Evolutionary conservation across 2,113 vertebrate genomes (phyloP), one percentile per base, ranked within the genome.

Genomic region (Serilophus lunatus): DNA sequence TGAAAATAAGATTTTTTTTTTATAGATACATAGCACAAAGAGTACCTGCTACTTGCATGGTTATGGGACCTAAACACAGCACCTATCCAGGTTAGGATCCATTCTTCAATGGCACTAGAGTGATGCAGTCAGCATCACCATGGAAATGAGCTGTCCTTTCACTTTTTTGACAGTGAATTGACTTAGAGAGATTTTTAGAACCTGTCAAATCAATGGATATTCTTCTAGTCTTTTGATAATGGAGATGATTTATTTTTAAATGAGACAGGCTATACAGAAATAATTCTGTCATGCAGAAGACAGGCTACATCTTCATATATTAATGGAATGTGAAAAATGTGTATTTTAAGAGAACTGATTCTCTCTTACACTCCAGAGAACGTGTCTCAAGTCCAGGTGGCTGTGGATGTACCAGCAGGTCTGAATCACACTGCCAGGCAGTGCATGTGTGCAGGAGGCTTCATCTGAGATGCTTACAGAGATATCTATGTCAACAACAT

Each of bases 91-190:
- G 65, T 61, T 71, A 86, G 93, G 94, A 96, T 95, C 74, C 49
- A 96, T 92, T 92, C 93, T 96, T 97, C 91, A 93, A 28, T 83
- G 92, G 83, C 82, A 95, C 90, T 89, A 68, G 63, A 72, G 54
- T 19, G 66, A 94, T 93, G 96, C 84, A 94, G 72, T 79, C 22
- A 60, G 93, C 82, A 96, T 97, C 90, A 91, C 96, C 87, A 95
- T 65, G 88, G 97, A 78, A 90, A 97, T 96, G 24, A 95, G 77
- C 29, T 94, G 86, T 80, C 96, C 91, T 80, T 95, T 96, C 63
- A 95, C 96, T 98, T 91, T 91, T 28, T 53, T 78, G 88, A 68
- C 78, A 91, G 51, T 47, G 24, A 96, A 97, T 77, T 94, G 90
- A 77, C 51, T 85, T 78, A 61, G 70, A 92, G 78, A 69, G 63